Evolutionary conservation across 2,113 vertebrate genomes (phyloP).

Genomic region (Eleginops maclovinus): DNA sequence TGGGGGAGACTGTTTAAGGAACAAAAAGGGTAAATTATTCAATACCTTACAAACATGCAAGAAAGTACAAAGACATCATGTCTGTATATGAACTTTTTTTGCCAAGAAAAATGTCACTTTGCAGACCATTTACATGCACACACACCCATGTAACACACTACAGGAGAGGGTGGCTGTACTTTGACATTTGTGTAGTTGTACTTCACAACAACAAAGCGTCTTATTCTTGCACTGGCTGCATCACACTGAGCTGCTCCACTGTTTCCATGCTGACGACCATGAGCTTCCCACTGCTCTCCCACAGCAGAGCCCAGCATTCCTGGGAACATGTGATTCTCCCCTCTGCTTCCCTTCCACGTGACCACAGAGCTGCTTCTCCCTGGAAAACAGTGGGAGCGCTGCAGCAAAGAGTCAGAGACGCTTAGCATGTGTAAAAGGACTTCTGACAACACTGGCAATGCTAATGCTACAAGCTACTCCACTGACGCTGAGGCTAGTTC

Average conservation of each 20-base stretch:
- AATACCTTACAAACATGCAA: too few species aligned
- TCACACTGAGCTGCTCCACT: slow-evolving; percentile 28
- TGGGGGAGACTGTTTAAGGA: too few species aligned
- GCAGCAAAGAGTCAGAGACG: neutral
- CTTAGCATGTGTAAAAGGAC: neutral
- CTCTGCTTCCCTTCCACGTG: slow-evolving; percentile 51
- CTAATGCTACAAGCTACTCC: neutral
- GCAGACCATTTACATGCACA: too few species aligned
- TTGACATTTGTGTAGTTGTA: too few species aligned
- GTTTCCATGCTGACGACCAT: slow-evolving; percentile 52
- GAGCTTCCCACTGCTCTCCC: slow-evolving; percentile 50
- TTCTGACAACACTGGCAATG: neutral
- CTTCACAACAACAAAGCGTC: too few species aligned
- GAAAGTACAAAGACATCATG: too few species aligned
- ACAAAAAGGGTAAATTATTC: too few species aligned
- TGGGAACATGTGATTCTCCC: slow-evolving; percentile 66
- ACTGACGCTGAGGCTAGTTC: neutral
- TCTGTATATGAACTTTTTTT: too few species aligned
- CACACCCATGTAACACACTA: too few species aligned
- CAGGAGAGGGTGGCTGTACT: too few species aligned
- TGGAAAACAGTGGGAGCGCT: slow-evolving; percentile 22
- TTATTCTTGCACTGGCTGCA: neutral
- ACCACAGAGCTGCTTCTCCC: slow-evolving; percentile 30
- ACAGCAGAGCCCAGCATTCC: slow-evolving; percentile 69
- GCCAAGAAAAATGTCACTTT: too few species aligned